Conservation (phyloP, 2,797 vertebrate species). For the Manis javanica region DNA sequence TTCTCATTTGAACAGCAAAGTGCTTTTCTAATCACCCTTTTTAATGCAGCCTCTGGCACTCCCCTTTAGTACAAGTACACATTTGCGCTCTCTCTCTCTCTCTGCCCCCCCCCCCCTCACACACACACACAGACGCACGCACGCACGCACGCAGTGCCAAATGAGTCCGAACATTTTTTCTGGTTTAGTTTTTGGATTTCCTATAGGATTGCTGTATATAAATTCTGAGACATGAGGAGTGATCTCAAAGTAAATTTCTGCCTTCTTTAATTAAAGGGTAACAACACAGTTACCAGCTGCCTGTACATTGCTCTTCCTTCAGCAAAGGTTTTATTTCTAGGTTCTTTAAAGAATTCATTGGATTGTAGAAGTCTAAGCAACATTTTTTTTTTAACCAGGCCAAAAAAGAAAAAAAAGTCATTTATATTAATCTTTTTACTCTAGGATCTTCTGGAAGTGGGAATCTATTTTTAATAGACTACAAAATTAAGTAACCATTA, state of each 20-base stretch:
- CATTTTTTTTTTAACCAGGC: too few relatives aligned
- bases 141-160: neutral
- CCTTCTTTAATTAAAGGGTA: constrained; percentile 39
- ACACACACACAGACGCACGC: neutral
- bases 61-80: neutral
- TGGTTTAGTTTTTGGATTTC: neutral
- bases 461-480: constrained; percentile 18
- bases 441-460: neutral
- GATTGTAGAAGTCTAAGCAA: neutral
- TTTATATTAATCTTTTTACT: constrained; percentile 54
- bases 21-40: neutral
- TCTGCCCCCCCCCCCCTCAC: neutral
- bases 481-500: neutral
- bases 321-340: neutral
- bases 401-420: neutral
- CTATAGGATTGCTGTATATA: neutral
- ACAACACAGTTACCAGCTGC: neutral
- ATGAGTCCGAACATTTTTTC: neutral
- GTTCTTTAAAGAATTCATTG: neutral
- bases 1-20: constrained; percentile 38
- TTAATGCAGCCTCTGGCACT: rapidly evolving
- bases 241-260: neutral
- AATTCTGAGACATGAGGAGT: neutral
- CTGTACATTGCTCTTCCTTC: constrained; percentile 12
- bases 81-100: neutral